Evolutionary conservation across 2,888 invertebrate genomes (phyloP), one percentile per base, ranked within the genome.

Genomic region (Lottia gigantea): DNA sequence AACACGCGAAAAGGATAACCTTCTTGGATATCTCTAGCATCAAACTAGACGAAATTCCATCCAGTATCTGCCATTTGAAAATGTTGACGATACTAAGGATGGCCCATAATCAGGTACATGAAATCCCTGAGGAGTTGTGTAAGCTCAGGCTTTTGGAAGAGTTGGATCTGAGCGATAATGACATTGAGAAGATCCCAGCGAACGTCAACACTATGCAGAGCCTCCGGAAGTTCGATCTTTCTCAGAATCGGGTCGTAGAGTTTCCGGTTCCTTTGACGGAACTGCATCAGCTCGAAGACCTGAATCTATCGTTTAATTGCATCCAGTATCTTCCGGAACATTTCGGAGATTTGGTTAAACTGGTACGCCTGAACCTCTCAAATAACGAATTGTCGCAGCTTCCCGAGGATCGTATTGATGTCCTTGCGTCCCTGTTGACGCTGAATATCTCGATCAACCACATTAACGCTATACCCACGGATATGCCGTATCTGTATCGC

Each of bases 401-500:
- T 25, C 87, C 87, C 8, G 83, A 83, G 66, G 84, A 85, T 68
- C 68, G 73, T 1, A 82, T 96, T 83, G 95, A 95, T 8, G 94
- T 95, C 68, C 93, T 97, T 92, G 93, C 92, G 1, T 94, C 95
- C 88, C 89, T 87, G 68, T 65, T 82, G 16, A 78, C 93, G 89
- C 89, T 97, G 63, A 95, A 96, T 86, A 87, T 97, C 12, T 93
- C 94, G 6, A 90, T 93, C 84, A 97, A 97, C 88, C 91, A 92
- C 75, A 92, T 97, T 78, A 91, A 91, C 72, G 93, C 94, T 78
- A 90, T 97, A 8, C 87, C 88, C 3, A 75, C 74, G n/a, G 83
- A 85, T 67, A 76, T 88, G n/a, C 83, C 86, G 2, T 86, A 83
- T 68, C 76, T 87, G 67, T 86, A 85, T 74, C 73, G 87, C 49